These are phyloP conservation scores for Hydropsyche tenuis DNA, from an alignment of 1,140 invertebrate species.

Conservation along the genomic window DNA sequence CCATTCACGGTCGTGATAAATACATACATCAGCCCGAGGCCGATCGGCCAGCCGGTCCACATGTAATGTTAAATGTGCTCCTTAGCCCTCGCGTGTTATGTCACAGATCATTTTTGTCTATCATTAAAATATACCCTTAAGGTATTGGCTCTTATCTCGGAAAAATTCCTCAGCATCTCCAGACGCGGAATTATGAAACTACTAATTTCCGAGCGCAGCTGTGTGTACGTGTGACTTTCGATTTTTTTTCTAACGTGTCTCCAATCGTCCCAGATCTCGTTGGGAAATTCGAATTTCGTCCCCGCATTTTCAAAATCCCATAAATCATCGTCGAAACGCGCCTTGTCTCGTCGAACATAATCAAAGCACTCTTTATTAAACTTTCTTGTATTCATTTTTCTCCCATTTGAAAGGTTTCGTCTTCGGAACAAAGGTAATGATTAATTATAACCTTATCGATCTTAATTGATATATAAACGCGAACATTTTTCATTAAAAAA, in stretches of 20 bases:
- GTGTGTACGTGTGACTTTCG: slow-evolving; percentile 12
- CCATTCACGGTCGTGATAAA: slow-evolving; percentile 17
- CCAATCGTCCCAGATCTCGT: neutral
- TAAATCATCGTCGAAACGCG: too few relatives aligned
- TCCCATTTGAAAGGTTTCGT: too few relatives aligned
- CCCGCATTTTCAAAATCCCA: neutral
- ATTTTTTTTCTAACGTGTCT: slow-evolving; percentile 13
- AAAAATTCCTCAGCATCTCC: slow-evolving; percentile 42
- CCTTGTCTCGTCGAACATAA: too few relatives aligned
- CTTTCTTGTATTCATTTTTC: too few relatives aligned
- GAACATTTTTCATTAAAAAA: too few relatives aligned
- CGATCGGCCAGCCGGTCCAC: neutral
- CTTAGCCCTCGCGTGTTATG: slow-evolving; percentile 34
- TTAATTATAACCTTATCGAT: too few relatives aligned
- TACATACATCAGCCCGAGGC: slow-evolving; percentile 36
- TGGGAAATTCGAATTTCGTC: slow-evolving; percentile 1
- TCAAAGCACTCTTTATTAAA: too few relatives aligned
- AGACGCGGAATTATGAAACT: slow-evolving; percentile 18
- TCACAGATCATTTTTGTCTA: slow-evolving; percentile 40
- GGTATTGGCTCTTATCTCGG: slow-evolving; percentile 37
- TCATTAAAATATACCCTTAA: slow-evolving; percentile 44
- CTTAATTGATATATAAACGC: too few relatives aligned
- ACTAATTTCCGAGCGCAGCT: slow-evolving; percentile 28
- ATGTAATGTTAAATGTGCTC: neutral
- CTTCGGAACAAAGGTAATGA: too few relatives aligned